Percentiles rank a stretch among this genome's conserved stretches.
These are phyloP conservation scores for Aproaerema taeniolella DNA, from an alignment of 2,888 invertebrate species.

Conservation along the genomic window DNA sequence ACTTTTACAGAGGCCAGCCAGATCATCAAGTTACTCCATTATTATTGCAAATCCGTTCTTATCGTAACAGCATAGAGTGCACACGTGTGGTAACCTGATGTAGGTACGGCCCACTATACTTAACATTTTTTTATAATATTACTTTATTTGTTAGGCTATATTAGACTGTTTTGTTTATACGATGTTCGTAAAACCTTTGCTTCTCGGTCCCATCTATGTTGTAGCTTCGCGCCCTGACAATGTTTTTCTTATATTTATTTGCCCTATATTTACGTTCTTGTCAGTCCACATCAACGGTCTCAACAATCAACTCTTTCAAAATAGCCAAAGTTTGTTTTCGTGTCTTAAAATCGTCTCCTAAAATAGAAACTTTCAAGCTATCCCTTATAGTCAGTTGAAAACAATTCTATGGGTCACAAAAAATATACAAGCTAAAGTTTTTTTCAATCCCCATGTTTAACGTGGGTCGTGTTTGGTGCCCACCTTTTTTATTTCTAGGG, in stretches of 20 bases:
- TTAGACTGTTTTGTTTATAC: no score
- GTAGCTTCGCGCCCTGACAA: no score
- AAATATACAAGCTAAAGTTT: constrained; percentile 55
- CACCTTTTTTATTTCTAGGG: constrained; percentile 67
- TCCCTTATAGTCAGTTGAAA: constrained; percentile 51
- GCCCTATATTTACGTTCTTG: neutral
- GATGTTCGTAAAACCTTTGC: no score
- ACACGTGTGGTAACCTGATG: no score
- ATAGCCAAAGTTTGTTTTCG: constrained; percentile 14
- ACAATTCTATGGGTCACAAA: constrained; percentile 54
- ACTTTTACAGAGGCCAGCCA: no score
- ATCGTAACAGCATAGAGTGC: no score
- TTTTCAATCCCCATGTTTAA: constrained; percentile 59
- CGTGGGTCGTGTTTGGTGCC: constrained; percentile 64
- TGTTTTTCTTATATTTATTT: neutral
- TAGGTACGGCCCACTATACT: no score
- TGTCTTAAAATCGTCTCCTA: constrained; percentile 26
- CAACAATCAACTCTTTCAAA: constrained; percentile 8
- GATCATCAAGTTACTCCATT: no score
- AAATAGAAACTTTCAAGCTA: constrained; percentile 40
- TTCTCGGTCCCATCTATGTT: no score
- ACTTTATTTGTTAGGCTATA: no score
- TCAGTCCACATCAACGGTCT: constrained; percentile 4
- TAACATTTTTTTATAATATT: no score
- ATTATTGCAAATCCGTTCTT: no score